These are phyloP conservation scores for Stenopsyche tienmushanensis DNA, from an alignment of 1,140 invertebrate species.

Conservation along the genomic window DNA sequence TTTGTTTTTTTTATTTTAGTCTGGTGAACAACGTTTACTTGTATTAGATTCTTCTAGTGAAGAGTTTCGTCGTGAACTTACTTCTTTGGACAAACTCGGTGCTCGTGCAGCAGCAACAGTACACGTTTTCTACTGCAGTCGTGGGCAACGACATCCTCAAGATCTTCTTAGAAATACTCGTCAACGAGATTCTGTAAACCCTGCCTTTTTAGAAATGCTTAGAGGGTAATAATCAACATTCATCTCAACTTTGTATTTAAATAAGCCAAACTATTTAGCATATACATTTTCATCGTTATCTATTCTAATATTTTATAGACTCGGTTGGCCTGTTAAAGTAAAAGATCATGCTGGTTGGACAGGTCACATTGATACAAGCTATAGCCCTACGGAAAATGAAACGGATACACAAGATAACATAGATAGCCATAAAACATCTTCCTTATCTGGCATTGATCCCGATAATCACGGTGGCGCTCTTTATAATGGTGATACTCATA, in stretches of 20 bases:
- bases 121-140: constrained; percentile 89
- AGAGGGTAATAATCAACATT: constrained; percentile 45
- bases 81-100: constrained; percentile 75
- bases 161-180: constrained; percentile 80
- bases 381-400: constrained; percentile 57
- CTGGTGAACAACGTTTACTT: constrained; percentile 63
- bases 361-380: constrained; percentile 80
- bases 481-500: constrained; percentile 67
- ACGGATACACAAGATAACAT: constrained; percentile 47
- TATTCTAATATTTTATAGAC: constrained; percentile 49
- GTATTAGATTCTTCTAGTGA: constrained; percentile 73
- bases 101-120: constrained; percentile 88
- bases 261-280: too few relatives aligned
- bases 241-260: constrained; percentile 39
- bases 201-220: constrained; percentile 48
- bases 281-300: constrained; percentile 52
- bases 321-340: constrained; percentile 86
- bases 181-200: constrained; percentile 38
- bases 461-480: constrained; percentile 62
- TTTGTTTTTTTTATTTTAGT: constrained; percentile 36
- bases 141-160: constrained; percentile 72
- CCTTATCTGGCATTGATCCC: constrained; percentile 17
- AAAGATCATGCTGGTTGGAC: constrained; percentile 87
- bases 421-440: constrained; percentile 19
- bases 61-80: constrained; percentile 73